Percentiles rank a stretch among this genome's conserved stretches.
Evolutionary conservation across 2,797 vertebrate genomes (phyloP).

Genomic region (Trachurus trachurus): DNA sequence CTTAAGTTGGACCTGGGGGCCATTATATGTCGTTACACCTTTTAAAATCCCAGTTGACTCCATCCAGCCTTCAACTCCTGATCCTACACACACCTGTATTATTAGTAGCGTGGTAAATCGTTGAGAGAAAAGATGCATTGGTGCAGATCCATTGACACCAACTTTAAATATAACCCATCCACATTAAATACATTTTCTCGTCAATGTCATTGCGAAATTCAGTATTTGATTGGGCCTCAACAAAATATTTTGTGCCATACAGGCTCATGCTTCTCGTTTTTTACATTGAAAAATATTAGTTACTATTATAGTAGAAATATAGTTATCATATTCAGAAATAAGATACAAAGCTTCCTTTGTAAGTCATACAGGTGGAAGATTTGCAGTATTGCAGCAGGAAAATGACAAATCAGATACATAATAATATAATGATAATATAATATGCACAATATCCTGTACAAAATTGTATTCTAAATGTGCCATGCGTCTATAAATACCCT

Average conservation of each 20-base stretch:
- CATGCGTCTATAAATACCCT: not conserved
- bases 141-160: no score
- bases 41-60: slow-evolving; percentile 1
- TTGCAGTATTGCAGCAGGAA: no score
- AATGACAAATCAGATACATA: no score
- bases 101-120: not conserved
- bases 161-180: not conserved
- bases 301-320: not conserved
- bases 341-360: no score
- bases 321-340: not conserved
- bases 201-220: not conserved
- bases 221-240: not conserved
- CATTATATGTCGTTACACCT: not conserved
- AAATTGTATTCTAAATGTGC: no score
- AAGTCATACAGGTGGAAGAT: no score
- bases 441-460: no score
- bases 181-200: not conserved
- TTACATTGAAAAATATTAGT: no score
- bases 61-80: not conserved
- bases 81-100: not conserved
- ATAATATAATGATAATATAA: no score
- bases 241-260: not conserved
- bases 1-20: not conserved
- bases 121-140: not conserved
- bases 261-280: no score